A percentile compares a stretch with the other conserved stretches of the same genome.
Conservation (phyloP, 2,888 invertebrate genomes). For the Napeogenes sylphis region DNA sequence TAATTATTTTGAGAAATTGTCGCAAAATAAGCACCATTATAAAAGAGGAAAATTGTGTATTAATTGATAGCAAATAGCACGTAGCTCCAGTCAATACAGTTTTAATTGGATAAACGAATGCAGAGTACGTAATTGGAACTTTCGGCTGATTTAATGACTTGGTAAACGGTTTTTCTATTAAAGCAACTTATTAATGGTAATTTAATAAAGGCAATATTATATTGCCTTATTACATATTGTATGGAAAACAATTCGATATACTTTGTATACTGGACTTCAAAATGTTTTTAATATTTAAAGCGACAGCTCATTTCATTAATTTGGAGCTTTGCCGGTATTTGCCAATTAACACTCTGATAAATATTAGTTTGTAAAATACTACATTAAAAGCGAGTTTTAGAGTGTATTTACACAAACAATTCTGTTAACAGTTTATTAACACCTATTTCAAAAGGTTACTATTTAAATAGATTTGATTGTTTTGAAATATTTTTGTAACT, state of each 20-base stretch:
- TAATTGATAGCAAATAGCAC: constrained; percentile 33
- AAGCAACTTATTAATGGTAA: constrained; percentile 27
- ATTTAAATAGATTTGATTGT: too few relatives aligned
- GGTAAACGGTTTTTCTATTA: constrained; percentile 28
- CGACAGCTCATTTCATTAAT: too few relatives aligned
- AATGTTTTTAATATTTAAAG: too few relatives aligned
- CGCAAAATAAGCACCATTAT: constrained; percentile 22
- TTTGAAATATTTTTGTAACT: too few relatives aligned
- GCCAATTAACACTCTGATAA: too few relatives aligned
- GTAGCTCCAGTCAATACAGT: constrained; percentile 29
- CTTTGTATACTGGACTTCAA: too few relatives aligned
- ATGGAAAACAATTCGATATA: not conserved
- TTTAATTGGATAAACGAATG: constrained; percentile 34
- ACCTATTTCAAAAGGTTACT: too few relatives aligned
- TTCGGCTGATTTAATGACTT: constrained; percentile 28
- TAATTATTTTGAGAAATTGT: constrained; percentile 22
- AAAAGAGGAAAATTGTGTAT: constrained; percentile 26
- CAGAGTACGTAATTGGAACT: constrained; percentile 31
- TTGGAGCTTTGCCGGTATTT: too few relatives aligned
- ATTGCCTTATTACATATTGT: constrained; percentile 14
- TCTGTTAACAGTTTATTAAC: too few relatives aligned
- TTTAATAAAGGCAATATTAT: constrained; percentile 23
- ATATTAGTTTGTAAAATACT: too few relatives aligned
- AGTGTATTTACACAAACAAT: too few relatives aligned
- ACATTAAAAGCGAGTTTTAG: too few relatives aligned